A percentile compares a stretch with the other conserved stretches of the same genome.
These are phyloP conservation scores for Pseudococcus longispinus DNA, from an alignment of 2,888 invertebrate species.

Conservation along the genomic window DNA sequence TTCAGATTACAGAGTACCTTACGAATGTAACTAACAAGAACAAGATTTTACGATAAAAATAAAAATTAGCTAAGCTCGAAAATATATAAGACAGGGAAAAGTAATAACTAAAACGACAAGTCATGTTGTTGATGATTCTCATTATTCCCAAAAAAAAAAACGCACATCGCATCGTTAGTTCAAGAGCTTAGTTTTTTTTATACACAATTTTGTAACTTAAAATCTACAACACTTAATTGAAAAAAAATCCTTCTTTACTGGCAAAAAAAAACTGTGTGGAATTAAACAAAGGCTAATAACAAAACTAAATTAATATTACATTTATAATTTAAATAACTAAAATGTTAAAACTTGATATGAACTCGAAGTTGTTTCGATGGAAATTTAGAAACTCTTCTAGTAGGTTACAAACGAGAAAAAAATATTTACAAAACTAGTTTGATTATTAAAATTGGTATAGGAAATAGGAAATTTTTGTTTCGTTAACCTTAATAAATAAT, in stretches of 20 bases:
- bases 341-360: slow-evolving; percentile 34
- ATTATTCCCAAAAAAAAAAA: neutral
- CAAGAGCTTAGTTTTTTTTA: slow-evolving; percentile 15
- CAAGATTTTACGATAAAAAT: slow-evolving; percentile 48
- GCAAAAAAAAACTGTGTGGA: slow-evolving; percentile 23
- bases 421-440: slow-evolving; percentile 34
- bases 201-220: slow-evolving; percentile 1
- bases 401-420: neutral
- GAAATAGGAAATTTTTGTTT: slow-evolving; percentile 31
- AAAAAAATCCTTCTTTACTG: neutral
- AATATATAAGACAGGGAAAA: slow-evolving; percentile 10
- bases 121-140: slow-evolving; percentile 28
- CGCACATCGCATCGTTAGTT: slow-evolving; percentile 19
- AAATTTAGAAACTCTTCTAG: slow-evolving; percentile 28
- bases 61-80: slow-evolving; percentile 54
- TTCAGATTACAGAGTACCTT: slow-evolving; percentile 35
- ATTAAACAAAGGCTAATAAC: slow-evolving; percentile 34
- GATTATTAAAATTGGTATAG: slow-evolving; percentile 34
- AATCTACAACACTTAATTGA: slow-evolving; percentile 1
- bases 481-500: slow-evolving; percentile 11
- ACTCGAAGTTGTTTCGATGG: slow-evolving; percentile 28
- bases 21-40: slow-evolving; percentile 53
- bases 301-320: slow-evolving; percentile 9
- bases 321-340: slow-evolving; percentile 18
- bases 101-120: slow-evolving; percentile 26